Conservation (phyloP, 2,888 invertebrate species). For the Rotaria macrura region DNA sequence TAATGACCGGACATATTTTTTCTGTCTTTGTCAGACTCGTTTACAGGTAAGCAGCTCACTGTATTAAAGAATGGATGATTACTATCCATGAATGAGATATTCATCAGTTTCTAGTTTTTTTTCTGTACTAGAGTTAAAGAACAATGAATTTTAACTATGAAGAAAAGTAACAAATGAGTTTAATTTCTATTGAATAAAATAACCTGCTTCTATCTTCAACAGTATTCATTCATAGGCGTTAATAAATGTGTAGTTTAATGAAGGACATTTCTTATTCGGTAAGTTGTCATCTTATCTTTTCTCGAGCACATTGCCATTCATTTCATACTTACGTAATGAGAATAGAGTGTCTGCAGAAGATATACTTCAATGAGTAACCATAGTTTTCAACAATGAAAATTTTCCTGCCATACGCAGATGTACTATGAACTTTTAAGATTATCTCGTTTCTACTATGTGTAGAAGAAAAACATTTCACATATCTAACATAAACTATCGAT, state of each 20-base stretch:
- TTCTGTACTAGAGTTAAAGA: too few species aligned
- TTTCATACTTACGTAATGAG: neutral
- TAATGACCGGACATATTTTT: neutral
- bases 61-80: neutral
- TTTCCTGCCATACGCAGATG: neutral
- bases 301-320: neutral
- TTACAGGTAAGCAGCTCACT: neutral
- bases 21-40: neutral
- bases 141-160: neutral
- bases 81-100: too few species aligned
- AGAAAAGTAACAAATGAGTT: neutral
- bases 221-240: too few species aligned
- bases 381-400: neutral
- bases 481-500: neutral
- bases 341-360: too few species aligned
- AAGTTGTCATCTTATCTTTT: neutral
- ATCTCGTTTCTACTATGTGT: neutral
- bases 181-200: neutral
- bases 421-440: neutral
- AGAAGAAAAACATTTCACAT: neutral
- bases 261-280: neutral
- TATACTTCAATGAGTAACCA: too few species aligned
- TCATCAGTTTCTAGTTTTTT: neutral
- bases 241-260: too few species aligned
- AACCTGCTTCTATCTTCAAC: too few species aligned